A percentile compares a stretch with the other conserved stretches of the same genome.
Conservation (phyloP, 1,140 invertebrate genomes). For the Drosophila melanogaster region DNA sequence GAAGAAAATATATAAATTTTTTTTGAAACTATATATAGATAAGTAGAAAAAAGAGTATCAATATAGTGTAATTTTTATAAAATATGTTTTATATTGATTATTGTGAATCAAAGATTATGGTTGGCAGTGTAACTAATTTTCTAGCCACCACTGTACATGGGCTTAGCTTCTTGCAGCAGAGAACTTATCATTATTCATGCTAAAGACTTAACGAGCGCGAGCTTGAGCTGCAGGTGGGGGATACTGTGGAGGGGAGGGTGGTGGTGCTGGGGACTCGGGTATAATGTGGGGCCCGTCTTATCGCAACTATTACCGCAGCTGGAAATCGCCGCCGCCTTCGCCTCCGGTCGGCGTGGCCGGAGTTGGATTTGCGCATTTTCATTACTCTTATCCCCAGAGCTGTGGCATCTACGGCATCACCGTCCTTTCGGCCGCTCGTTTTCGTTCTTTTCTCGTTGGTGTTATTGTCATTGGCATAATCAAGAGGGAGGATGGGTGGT, state of each 20-base stretch:
- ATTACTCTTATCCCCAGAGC: conserved; percentile 59
- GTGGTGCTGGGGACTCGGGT: neutral
- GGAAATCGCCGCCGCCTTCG: conserved; percentile 21
- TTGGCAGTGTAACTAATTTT: neutral
- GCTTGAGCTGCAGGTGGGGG: conserved; percentile 26
- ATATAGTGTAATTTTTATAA: neutral
- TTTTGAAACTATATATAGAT: neutral
- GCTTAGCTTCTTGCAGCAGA: conserved; percentile 42
- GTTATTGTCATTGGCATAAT: conserved; percentile 82
- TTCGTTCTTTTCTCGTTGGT: conserved; percentile 44
- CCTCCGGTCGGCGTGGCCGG: conserved; percentile 43
- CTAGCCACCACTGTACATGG: conserved; percentile 11
- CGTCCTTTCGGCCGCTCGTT: conserved; percentile 23
- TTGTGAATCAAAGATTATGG: neutral
- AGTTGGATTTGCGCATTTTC: conserved; percentile 74
- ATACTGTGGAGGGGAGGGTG: conserved; percentile 2
- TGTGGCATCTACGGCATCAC: neutral
- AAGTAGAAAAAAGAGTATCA: neutral
- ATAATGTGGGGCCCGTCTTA: conserved; percentile 51
- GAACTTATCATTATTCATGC: conserved; percentile 84
- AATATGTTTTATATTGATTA: no score
- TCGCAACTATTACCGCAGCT: conserved; percentile 74
- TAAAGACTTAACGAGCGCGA: conserved; percentile 83
- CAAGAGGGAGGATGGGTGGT: conserved; percentile 18
- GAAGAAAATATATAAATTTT: neutral